phyloP scores from a whole-genome alignment of 2,797 vertebrate species.

The Lagorchestes hirsutus region DNA sequence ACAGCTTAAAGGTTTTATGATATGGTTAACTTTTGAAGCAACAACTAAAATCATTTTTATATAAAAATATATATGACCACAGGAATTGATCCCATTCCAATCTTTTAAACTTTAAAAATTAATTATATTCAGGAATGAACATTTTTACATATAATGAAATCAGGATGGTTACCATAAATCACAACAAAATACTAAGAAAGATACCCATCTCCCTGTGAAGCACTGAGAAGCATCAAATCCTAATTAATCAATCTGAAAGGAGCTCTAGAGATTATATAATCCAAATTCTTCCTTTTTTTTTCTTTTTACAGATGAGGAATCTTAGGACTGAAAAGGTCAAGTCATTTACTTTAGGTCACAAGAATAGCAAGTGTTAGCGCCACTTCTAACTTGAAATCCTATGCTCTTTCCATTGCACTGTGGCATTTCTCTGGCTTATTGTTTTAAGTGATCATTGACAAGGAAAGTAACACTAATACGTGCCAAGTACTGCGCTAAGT shows the following conservation, averaged over 20 bases:
- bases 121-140: not conserved
- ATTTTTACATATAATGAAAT: constrained; percentile 27
- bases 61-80: not conserved
- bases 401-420: not conserved
- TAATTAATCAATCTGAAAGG: not conserved
- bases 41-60: not conserved
- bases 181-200: not conserved
- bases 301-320: not conserved
- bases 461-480: not conserved
- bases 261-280: not conserved
- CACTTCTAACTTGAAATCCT: not conserved
- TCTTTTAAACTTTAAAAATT: constrained; percentile 41
- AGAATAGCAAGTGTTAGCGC: not conserved
- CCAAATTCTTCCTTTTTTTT: not conserved
- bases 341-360: not conserved
- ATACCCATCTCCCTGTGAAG: constrained; percentile 1
- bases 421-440: not conserved
- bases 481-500: not conserved
- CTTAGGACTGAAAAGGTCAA: not conserved
- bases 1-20: not conserved
- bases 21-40: not conserved
- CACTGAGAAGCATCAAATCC: not conserved
- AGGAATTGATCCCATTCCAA: constrained; percentile 3
- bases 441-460: not conserved
- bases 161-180: constrained; percentile 24